Conservation (phyloP, 2,797 vertebrate species). For the Eulemur rubriventer region DNA sequence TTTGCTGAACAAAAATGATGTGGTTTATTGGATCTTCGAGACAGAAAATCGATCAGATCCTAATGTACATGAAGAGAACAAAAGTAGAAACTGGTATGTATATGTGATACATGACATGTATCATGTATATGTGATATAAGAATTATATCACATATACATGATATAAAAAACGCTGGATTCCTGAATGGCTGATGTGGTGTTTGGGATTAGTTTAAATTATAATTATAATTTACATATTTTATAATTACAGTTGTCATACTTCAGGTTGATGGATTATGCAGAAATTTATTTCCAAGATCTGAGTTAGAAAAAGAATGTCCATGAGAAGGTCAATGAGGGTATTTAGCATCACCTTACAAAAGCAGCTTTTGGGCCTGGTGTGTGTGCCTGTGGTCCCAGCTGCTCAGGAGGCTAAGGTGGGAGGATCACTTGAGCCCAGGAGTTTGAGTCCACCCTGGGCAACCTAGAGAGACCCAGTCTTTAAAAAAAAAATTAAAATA, state of each 20-base stretch:
- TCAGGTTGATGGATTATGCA: neutral
- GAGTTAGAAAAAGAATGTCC: neutral
- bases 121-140: neutral
- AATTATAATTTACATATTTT: neutral
- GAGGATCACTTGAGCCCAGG: neutral
- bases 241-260: neutral
- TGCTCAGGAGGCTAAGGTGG: neutral
- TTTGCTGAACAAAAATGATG: conserved; percentile 59
- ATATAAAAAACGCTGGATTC: neutral
- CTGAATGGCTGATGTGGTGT: neutral
- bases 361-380: neutral
- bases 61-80: conserved; percentile 55
- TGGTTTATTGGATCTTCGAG: conserved; percentile 76
- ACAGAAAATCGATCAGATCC: neutral
- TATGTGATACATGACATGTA: neutral
- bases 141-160: neutral
- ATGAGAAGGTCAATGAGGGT: neutral
- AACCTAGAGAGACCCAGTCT: neutral
- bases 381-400: neutral
- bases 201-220: neutral
- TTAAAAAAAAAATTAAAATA: neutral
- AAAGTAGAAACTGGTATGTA: conserved; percentile 52
- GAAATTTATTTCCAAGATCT: neutral
- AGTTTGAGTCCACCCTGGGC: neutral
- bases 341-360: neutral